Conservation (phyloP, 2,113 vertebrate genomes). For the Podarcis raffonei region DNA sequence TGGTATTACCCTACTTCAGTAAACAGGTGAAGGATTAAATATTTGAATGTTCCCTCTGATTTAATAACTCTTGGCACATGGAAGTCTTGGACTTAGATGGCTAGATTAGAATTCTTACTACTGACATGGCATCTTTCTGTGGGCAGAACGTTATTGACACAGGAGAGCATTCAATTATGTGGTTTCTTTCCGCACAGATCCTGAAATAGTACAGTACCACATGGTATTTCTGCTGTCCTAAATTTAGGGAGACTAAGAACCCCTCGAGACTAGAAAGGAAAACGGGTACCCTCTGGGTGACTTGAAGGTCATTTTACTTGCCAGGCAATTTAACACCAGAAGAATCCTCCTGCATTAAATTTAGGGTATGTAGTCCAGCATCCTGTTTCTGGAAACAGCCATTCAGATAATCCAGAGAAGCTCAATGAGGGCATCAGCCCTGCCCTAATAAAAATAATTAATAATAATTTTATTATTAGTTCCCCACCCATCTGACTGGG, state of each 20-base stretch:
- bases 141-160: neutral
- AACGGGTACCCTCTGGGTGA: neutral
- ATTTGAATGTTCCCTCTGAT: neutral
- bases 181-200: neutral
- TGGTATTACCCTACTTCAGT: neutral
- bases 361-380: neutral
- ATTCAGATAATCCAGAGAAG: neutral
- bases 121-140: neutral
- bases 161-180: neutral
- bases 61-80: neutral
- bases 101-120: neutral
- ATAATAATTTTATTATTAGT: too few relatives aligned
- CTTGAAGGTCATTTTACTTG: neutral
- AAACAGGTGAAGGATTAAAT: neutral
- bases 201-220: neutral
- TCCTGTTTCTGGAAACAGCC: neutral
- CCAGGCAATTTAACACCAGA: neutral
- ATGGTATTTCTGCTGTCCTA: neutral
- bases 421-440: too few relatives aligned
- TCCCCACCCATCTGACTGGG: too few relatives aligned
- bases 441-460: too few relatives aligned
- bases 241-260: neutral
- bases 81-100: neutral
- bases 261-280: neutral
- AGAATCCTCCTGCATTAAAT: too few relatives aligned